phyloP scores from a whole-genome alignment of 2,797 vertebrate genomes.

The Macropus fuliginosus region DNA sequence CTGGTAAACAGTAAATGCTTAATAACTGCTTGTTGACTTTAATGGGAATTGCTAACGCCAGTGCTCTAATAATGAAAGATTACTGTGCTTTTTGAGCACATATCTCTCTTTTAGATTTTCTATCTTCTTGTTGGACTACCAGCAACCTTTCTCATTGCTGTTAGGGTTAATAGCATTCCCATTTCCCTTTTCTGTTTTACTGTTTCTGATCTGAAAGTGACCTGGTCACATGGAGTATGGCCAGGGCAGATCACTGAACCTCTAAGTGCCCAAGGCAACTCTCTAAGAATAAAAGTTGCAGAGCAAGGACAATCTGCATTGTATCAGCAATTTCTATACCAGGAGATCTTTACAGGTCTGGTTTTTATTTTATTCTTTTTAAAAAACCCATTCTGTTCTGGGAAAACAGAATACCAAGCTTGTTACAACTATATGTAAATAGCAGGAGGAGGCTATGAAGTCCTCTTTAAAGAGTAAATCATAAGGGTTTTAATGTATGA shows the following conservation, averaged over 20 bases:
- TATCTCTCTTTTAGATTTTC: neutral
- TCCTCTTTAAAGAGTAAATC: neutral
- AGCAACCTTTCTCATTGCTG: neutral
- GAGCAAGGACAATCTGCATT: no score
- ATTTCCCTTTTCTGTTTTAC: neutral
- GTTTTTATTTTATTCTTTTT: neutral
- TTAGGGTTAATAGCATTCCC: neutral
- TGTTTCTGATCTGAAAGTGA: neutral
- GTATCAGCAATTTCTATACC: neutral
- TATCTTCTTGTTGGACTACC: neutral
- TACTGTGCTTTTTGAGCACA: neutral
- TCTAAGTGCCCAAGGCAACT: neutral
- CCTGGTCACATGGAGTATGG: neutral
- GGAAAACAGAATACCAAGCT: neutral
- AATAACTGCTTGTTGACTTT: neutral
- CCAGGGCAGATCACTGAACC: neutral
- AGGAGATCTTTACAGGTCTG: neutral
- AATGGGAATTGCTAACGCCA: neutral
- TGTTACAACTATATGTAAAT: neutral
- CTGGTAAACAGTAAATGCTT: neutral
- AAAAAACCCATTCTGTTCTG: neutral
- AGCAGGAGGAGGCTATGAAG: neutral
- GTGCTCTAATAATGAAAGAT: no score
- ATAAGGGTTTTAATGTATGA: neutral
- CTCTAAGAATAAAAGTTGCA: neutral